Conservation (phyloP, 1,140 invertebrate species). For the Colletes gigas region DNA sequence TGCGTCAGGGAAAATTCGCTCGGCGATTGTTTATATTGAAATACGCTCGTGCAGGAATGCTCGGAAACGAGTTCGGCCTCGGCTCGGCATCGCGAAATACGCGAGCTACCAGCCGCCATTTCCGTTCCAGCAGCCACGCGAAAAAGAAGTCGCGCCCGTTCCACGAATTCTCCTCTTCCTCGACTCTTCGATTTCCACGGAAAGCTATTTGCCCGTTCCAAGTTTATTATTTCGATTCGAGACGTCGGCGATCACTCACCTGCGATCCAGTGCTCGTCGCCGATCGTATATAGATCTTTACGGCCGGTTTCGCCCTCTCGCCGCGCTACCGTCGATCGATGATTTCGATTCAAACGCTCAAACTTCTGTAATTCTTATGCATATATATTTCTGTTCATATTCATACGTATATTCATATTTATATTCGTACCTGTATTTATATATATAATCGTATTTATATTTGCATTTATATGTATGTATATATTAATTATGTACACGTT, state of each 20-base stretch:
- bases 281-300: too few species aligned
- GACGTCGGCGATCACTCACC: too few species aligned
- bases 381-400: conserved; percentile 54
- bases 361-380: conserved; percentile 18
- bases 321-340: background rate
- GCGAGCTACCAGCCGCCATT: background rate
- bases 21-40: conserved; percentile 77
- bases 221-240: too few species aligned
- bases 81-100: background rate
- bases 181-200: background rate
- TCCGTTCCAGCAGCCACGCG: too few species aligned
- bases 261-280: too few species aligned
- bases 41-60: conserved; percentile 74
- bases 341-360: conserved; percentile 3
- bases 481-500: conserved; percentile 78
- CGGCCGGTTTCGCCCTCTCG: too few species aligned
- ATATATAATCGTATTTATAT: conserved; percentile 52
- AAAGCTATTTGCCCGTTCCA: too few species aligned
- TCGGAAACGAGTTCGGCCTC: conserved; percentile 31
- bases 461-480: conserved; percentile 65
- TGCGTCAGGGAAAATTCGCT: conserved; percentile 70
- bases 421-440: conserved; percentile 53
- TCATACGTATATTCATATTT: conserved; percentile 68
- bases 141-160: too few species aligned
- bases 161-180: background rate